Percentiles rank a stretch among this genome's conserved stretches.
Conservation (phyloP, 2,113 vertebrate species). For the Scytalopus superciliaris region DNA sequence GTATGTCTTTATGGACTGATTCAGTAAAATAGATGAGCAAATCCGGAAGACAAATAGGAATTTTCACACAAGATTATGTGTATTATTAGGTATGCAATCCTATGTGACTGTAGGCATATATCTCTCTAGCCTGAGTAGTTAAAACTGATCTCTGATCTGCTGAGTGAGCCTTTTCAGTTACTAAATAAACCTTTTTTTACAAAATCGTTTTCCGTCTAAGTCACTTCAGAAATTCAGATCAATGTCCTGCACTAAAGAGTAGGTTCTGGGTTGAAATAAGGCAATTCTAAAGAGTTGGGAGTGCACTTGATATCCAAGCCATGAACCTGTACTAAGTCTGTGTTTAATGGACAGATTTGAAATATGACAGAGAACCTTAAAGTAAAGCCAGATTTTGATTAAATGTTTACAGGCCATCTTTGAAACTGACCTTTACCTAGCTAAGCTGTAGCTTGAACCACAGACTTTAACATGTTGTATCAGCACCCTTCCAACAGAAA, state of each 20-base stretch:
- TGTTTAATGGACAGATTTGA: not conserved
- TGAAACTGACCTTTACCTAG: not conserved
- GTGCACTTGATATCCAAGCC: not conserved
- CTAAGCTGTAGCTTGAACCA: not conserved
- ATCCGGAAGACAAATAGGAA: not conserved
- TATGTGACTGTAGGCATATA: not conserved
- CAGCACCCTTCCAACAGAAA: not conserved
- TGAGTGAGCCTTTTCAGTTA: not conserved
- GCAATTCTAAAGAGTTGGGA: not conserved
- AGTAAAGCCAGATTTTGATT: not conserved
- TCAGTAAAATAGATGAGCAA: not conserved
- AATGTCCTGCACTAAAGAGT: not conserved
- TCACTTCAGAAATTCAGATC: constrained; percentile 10
- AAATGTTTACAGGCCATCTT: not conserved
- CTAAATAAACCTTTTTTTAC: not conserved
- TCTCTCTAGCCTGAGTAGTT: not conserved
- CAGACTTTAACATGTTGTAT: not conserved
- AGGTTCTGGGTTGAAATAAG: not conserved
- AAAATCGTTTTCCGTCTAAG: not conserved
- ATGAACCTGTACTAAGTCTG: not conserved
- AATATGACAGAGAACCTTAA: not conserved
- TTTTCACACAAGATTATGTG: not conserved
- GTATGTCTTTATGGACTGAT: not conserved
- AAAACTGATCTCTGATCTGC: not conserved
- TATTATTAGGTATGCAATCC: not conserved